Percentiles rank a stretch among this genome's conserved stretches.
These are phyloP conservation scores for Avahi laniger DNA, from an alignment of 2,797 vertebrate species.

Conservation along the genomic window DNA sequence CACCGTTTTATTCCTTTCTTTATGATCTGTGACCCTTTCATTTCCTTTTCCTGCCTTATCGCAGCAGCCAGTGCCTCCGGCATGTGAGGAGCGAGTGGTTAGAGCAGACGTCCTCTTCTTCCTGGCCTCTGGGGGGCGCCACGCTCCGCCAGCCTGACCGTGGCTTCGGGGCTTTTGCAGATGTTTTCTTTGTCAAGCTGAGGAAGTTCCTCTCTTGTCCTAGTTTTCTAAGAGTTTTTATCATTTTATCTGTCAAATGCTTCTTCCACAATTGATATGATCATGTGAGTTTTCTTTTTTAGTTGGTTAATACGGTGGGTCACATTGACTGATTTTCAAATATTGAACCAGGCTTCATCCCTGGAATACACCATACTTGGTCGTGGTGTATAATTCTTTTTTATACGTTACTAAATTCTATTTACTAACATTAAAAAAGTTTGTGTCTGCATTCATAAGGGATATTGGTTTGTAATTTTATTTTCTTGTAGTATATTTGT, in stretches of 20 bases:
- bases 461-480: not conserved
- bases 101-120: no score
- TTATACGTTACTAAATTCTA: not conserved
- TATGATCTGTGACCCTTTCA: not conserved
- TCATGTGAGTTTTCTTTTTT: not conserved
- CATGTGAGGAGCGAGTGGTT: accelerated
- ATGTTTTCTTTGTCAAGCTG: not conserved
- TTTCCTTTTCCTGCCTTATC: no score
- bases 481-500: not conserved
- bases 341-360: not conserved
- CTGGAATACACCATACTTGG: not conserved
- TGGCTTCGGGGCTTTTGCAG: not conserved
- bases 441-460: not conserved
- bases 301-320: not conserved
- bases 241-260: no score
- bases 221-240: not conserved
- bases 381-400: not conserved
- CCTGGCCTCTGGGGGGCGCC: no score
- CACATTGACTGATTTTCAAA: not conserved
- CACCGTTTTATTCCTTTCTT: no score
- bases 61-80: not conserved
- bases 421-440: not conserved
- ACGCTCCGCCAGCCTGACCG: no score
- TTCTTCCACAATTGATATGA: no score
- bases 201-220: not conserved